Percentiles rank a stretch among this genome's conserved stretches.
phyloP scores from a whole-genome alignment of 2,797 vertebrate genomes.

The Steatocranus sp. region DNA sequence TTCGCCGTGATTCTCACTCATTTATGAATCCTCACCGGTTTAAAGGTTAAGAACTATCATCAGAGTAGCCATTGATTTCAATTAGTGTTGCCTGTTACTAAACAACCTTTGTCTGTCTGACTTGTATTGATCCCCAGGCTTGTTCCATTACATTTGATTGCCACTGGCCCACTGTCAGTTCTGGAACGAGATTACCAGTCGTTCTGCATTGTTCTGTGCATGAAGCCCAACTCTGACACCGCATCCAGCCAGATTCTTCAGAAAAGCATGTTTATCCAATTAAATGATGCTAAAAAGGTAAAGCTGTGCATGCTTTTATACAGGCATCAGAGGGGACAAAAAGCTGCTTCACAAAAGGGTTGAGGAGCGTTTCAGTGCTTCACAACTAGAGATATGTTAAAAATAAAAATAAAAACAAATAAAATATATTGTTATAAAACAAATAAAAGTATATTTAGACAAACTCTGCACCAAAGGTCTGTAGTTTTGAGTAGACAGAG shows the following conservation, averaged over 20 bases:
- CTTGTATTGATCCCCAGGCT: conserved; percentile 72
- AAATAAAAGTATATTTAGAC: neutral
- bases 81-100: conserved; percentile 74
- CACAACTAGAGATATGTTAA: neutral
- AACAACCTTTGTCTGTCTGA: conserved; percentile 80
- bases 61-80: conserved; percentile 85
- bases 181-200: conserved; percentile 57
- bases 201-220: conserved; percentile 22
- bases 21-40: conserved; percentile 71
- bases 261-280: conserved; percentile 25
- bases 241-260: neutral
- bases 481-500: neutral
- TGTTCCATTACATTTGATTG: conserved; percentile 76
- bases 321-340: conserved; percentile 52
- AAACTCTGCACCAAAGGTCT: neutral
- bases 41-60: conserved; percentile 76
- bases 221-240: neutral
- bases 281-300: conserved; percentile 57
- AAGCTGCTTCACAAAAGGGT: neutral
- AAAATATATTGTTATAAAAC: neutral
- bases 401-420: neutral
- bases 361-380: neutral
- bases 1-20: conserved; percentile 46
- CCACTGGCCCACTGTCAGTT: conserved; percentile 57
- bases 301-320: conserved; percentile 4